Percentiles rank a stretch among this genome's conserved stretches.
Conservation (phyloP, 2,888 invertebrate genomes). For the Hetaerina titia region DNA sequence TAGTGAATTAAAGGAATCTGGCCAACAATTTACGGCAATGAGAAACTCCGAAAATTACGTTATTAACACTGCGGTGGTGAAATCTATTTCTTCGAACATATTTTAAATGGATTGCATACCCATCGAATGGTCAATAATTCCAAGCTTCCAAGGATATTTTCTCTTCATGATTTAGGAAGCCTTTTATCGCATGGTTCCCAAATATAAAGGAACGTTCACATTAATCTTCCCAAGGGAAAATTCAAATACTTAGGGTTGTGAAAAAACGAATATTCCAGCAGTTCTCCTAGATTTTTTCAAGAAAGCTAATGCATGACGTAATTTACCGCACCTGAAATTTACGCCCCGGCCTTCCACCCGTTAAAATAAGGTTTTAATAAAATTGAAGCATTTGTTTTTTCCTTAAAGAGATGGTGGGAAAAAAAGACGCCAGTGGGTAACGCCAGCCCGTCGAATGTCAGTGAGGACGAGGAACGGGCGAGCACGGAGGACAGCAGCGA, state of each 20-base stretch:
- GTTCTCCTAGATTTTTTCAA: background rate
- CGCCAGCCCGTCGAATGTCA: no score
- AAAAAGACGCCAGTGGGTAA: no score
- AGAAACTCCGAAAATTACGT: background rate
- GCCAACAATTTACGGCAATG: background rate
- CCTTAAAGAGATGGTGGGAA: background rate
- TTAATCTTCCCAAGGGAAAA: background rate
- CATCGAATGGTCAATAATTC: constrained; percentile 17
- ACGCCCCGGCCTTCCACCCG: background rate
- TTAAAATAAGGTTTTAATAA: background rate
- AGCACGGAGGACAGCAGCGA: no score
- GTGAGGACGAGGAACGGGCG: no score
- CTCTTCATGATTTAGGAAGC: background rate
- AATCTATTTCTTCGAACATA: background rate
- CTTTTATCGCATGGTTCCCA: background rate
- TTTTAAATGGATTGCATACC: background rate
- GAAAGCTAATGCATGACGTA: background rate
- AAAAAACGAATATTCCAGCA: background rate
- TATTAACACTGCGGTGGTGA: background rate
- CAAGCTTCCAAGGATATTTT: background rate
- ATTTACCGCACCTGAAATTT: constrained; percentile 1
- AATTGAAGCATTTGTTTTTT: background rate
- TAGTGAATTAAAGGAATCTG: background rate
- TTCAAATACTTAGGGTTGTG: background rate
- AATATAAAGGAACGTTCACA: constrained; percentile 2